These are phyloP conservation scores for Coptodon bakossiorum DNA, from an alignment of 2,113 vertebrate genomes.

Conservation along the genomic window DNA sequence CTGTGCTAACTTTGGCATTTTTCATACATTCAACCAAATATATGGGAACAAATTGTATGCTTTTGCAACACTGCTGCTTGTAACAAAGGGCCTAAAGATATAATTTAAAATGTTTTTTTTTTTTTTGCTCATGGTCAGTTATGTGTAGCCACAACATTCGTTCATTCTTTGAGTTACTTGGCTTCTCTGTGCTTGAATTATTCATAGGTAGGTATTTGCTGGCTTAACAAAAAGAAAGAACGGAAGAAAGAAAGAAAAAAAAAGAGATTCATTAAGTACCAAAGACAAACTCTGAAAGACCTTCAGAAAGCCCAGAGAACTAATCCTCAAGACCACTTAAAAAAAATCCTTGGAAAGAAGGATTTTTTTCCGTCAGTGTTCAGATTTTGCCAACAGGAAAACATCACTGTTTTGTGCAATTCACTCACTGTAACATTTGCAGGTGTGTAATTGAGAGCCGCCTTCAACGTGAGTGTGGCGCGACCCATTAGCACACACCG, in stretches of 20 bases:
- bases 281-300: background rate
- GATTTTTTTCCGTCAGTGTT: background rate
- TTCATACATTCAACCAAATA: background rate
- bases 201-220: background rate
- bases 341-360: background rate
- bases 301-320: background rate
- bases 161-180: background rate
- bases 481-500: background rate
- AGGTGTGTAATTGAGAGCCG: background rate
- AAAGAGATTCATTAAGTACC: background rate
- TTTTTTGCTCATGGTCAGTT: background rate
- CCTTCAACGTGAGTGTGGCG: background rate
- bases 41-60: background rate
- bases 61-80: background rate
- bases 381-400: background rate
- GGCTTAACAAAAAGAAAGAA: background rate
- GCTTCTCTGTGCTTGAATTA: background rate
- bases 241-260: background rate
- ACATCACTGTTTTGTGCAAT: background rate
- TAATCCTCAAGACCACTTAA: background rate
- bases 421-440: background rate
- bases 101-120: rapidly evolving
- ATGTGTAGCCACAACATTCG: background rate
- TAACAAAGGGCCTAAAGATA: background rate
- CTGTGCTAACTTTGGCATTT: background rate